Base-by-base conservation (phyloP, 1,140 invertebrate species). In the Pantala flavescens region DNA sequence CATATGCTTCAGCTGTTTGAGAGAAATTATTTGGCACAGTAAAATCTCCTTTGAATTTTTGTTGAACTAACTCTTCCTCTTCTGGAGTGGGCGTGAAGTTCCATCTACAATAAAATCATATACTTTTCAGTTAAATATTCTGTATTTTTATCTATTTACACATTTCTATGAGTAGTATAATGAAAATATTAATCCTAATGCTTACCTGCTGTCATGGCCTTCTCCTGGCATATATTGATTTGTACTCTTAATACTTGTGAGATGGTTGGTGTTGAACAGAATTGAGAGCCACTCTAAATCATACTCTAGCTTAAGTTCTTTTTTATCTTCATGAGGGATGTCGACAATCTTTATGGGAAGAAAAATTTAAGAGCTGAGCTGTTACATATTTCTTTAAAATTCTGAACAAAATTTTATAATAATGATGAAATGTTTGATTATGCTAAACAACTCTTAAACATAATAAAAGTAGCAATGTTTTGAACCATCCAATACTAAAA, bases 221-320 rank as follows among this genome's bases (percentile, higher is more conserved):
- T 89, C 87, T 19, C 91, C 92, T 19, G 95, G 95, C 88, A 97
- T 89, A 79, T 92, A 95, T 75, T 88, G 87, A 43, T 85, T 85
- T 10, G 82, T 82, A 77, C 84, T 87, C 79, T 90, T 91, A 0
- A 93, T 87, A 80, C 87, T 91, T 28, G 96, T 81, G 24, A 98
- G 85, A 84, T 97, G 92, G 87, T 98, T 94, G 0, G 96, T 98
- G 71, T 88, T 86, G 80, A 89, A 89, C 28, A 99, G 84, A 79
- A 98, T 89, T 24, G 90, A 88, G 24, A 99, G 83, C 97, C 97
- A 99, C 84, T 98, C 96, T n/a, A 90, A 82, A 85, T 99, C 97
- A 81, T 97, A 92, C 73, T 88, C 85, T 14, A 98, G 81, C 75
- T 87, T 83, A 70, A 91, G 81, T 73, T 86, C 82, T 74, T 83